Evolutionary conservation across 2,888 invertebrate species (phyloP).

Genomic region (Lasioglossum morio): DNA sequence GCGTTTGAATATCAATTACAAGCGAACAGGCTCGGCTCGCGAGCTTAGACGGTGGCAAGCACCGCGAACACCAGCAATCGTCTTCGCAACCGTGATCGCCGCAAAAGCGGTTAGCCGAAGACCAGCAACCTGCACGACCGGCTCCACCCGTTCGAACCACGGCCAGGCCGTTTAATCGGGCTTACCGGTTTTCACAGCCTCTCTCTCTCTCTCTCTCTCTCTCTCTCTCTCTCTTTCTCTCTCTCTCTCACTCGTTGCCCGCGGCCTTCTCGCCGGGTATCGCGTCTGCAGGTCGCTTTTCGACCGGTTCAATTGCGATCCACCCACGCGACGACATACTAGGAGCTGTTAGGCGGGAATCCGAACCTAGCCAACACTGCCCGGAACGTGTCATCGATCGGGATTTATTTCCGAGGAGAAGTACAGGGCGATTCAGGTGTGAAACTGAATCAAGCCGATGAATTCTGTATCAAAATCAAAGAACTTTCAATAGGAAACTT

Average conservation of each 20-base stretch:
- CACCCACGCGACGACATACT: not conserved
- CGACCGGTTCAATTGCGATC: constrained; percentile 34
- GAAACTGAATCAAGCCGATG: too few species aligned
- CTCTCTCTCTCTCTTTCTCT: constrained; percentile 39
- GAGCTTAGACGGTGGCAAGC: constrained; percentile 34
- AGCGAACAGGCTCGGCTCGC: not conserved
- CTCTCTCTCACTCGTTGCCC: constrained; percentile 52
- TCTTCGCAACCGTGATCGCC: constrained; percentile 45
- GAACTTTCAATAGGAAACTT: too few species aligned
- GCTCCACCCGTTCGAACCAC: constrained; percentile 60
- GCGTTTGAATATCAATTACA: constrained; percentile 42
- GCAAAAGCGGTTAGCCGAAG: constrained; percentile 22
- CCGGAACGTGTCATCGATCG: not conserved
- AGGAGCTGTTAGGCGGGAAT: not conserved
- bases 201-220: constrained; percentile 45
- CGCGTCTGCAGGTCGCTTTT: constrained; percentile 44
- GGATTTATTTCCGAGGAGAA: not conserved
- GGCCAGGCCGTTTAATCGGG: constrained; percentile 65
- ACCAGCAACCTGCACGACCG: constrained; percentile 66
- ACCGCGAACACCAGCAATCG: constrained; percentile 56
- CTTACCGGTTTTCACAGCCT: constrained; percentile 67
- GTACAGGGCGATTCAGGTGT: not conserved
- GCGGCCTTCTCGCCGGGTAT: constrained; percentile 48
- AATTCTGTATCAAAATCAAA: too few species aligned
- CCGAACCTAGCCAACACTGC: not conserved